Percentiles rank a stretch among this genome's conserved stretches.
Conservation (phyloP, 2,888 invertebrate species). For the Adelphocoris suturalis region DNA sequence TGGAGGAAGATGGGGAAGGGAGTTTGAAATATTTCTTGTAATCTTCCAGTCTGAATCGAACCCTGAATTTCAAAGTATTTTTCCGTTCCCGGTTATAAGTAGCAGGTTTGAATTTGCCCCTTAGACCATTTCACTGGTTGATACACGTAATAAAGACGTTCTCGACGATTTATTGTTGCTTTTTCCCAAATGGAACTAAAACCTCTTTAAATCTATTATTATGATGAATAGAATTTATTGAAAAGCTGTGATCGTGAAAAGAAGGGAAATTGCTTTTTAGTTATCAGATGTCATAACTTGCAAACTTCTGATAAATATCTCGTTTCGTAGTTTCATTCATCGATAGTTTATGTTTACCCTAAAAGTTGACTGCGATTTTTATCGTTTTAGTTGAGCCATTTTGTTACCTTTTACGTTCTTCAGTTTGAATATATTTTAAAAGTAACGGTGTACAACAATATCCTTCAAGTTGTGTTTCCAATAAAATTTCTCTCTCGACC, state of each 20-base stretch:
- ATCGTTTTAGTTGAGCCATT: no score
- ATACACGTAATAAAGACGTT: background rate
- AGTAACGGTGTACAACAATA: no score
- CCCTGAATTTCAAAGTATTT: conserved; percentile 21
- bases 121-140: background rate
- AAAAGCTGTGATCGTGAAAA: background rate
- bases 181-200: background rate
- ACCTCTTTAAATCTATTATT: background rate
- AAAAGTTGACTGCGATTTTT: no score
- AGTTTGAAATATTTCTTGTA: conserved; percentile 48
- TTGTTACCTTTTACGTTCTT: no score
- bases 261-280: background rate
- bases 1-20: background rate
- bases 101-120: background rate
- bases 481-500: no score
- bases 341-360: no score
- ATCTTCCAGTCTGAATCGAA: conserved; percentile 4
- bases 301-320: no score
- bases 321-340: no score
- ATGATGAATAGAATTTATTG: background rate
- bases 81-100: background rate
- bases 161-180: background rate
- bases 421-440: no score
- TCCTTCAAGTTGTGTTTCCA: no score
- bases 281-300: no score